These are phyloP conservation scores for Melierax canorus DNA, from an alignment of 2,113 vertebrate genomes.

Conservation along the genomic window DNA sequence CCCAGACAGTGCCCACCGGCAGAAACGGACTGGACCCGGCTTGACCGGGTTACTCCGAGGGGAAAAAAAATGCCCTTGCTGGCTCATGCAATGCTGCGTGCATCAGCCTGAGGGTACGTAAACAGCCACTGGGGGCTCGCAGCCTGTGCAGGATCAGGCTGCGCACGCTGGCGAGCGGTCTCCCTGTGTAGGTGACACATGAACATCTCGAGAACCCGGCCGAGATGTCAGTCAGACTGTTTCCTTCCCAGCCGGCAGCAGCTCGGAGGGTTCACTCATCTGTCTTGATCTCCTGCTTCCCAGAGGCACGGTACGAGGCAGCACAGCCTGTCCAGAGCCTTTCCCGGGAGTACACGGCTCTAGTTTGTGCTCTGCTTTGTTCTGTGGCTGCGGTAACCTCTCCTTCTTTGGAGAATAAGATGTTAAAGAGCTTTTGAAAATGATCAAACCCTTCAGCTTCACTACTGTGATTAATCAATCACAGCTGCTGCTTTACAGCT, in stretches of 20 bases:
- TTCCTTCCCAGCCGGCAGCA: background rate
- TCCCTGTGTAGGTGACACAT: rapidly evolving
- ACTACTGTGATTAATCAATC: constrained; percentile 63
- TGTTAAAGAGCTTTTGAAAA: constrained; percentile 40
- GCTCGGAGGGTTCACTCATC: background rate
- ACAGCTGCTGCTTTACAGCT: constrained; percentile 48
- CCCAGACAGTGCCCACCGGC: rapidly evolving
- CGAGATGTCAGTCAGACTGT: rapidly evolving
- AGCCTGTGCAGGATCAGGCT: background rate
- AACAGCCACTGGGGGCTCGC: rapidly evolving
- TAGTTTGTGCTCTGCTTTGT: background rate
- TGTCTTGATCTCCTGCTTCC: background rate
- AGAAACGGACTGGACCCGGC: background rate
- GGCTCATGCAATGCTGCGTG: background rate
- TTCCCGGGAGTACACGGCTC: background rate
- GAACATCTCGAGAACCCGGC: background rate
- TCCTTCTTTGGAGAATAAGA: constrained; percentile 26
- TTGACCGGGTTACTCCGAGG: background rate
- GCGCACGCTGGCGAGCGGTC: rapidly evolving
- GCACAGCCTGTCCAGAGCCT: background rate
- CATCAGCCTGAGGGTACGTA: rapidly evolving
- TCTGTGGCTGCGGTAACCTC: background rate
- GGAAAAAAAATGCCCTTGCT: background rate
- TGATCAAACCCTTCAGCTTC: constrained; percentile 50
- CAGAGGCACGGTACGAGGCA: background rate